phyloP scores from a whole-genome alignment of 2,888 invertebrate species.

The Iphiclides podalirius region DNA sequence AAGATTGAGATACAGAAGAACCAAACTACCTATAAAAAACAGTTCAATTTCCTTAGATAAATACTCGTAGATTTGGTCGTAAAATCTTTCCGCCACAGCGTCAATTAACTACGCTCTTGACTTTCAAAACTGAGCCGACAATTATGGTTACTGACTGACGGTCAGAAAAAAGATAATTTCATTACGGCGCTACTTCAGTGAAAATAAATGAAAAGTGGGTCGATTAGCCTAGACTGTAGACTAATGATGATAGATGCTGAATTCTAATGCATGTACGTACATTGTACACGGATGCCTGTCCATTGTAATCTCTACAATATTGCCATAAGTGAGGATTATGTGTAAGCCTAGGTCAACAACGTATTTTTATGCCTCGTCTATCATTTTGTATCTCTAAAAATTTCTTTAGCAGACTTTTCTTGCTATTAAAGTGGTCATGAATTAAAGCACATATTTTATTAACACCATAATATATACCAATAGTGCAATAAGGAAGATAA shows the following conservation, averaged over 20 bases:
- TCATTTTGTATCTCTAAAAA: conserved; percentile 2
- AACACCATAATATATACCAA: too few species aligned
- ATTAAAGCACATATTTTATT: too few species aligned
- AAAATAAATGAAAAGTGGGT: conserved; percentile 22
- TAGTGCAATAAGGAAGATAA: too few species aligned
- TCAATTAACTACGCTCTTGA: conserved; percentile 21
- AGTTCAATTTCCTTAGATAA: too few species aligned
- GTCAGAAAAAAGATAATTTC: conserved; percentile 19
- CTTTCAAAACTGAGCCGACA: conserved; percentile 16
- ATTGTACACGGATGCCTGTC: conserved; percentile 4
- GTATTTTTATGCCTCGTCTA: not conserved
- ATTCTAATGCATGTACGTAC: conserved; percentile 11
- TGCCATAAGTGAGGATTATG: not conserved
- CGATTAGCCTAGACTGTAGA: conserved; percentile 15
- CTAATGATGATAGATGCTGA: conserved; percentile 8
- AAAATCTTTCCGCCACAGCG: not conserved
- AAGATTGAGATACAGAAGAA: too few species aligned
- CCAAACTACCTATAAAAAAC: too few species aligned
- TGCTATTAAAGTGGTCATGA: too few species aligned
- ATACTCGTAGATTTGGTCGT: not conserved
- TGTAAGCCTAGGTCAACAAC: not conserved
- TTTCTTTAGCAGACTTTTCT: not conserved
- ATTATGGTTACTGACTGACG: conserved; percentile 7
- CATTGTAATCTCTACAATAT: conserved; percentile 7
- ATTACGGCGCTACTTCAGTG: conserved; percentile 18